Base-by-base conservation (phyloP, 2,888 invertebrate species). In the Hirtodrosophila trivittata region DNA sequence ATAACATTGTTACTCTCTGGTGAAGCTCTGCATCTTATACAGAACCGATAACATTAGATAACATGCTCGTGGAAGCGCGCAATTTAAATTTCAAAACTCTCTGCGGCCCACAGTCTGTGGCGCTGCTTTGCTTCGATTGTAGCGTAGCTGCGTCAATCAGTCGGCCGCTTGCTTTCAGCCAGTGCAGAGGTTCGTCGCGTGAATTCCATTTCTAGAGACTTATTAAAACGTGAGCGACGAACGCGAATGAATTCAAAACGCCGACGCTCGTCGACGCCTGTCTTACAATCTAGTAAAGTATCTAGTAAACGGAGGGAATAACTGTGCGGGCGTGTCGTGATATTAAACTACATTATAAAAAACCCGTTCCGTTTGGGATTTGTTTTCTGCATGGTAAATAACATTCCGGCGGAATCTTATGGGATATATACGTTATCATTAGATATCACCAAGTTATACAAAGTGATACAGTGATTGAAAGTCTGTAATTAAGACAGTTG, bases 111-210 rank as follows among this genome's bases (percentile, higher is more conserved):
- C 49, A 39, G 47, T 52, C 28, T 9, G 16, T 12, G 14, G 28
- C 47, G 45, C 33, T 49, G 3, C 43, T 37, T 43, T 28, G 35
- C 18, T 26, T 16, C 41, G 42, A n/a, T 38, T 58, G 18, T 21
- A 7, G 1, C 6, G 46, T 10, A 21, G 37, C 52, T 62, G 74
- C 57, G 52, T 47, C 62, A 73, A 50, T 77, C 83, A 77, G 80
- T 77, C 76, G 76, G 80, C 73, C 55, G 59, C 39, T 66, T 62
- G 71, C 76, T 68, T 58, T 83, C 65, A 68, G 54, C 35, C 56
- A 68, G 68, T 51, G 60, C 56, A 65, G 83, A 72, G 42, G 76
- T 75, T 59, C 28, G 77, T 66, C 82, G 76, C 82, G 83, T 70
- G 75, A 49, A 39, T 57, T 54, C 39, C 37, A 45, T 21, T 52